Base-by-base conservation (phyloP, 1,140 invertebrate species). In the Brachionus manjavacas region DNA sequence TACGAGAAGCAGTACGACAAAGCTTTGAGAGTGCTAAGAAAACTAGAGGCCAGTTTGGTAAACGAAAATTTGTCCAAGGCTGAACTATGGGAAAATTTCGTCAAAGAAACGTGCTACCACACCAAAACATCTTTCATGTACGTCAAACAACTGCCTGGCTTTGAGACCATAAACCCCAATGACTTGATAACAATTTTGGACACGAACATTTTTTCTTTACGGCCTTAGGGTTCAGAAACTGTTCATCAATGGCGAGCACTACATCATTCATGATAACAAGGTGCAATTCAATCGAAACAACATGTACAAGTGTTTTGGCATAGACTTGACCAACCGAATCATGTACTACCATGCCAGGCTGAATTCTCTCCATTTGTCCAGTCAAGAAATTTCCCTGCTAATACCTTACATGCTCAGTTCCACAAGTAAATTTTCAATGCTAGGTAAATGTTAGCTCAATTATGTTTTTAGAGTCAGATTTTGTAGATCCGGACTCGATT, bases 221-320 rank as follows among this genome's bases (percentile, higher is more conserved):
- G 72, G 72, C 12, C 43, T 76, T 12, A 46, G 43, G 49, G 11
- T 46, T 0, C 20, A 46, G 2, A 76, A 52, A 25, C n/a, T 76
- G 16, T 76, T 76, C 20, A 76, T 76, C 9, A 49, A 76, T 76
- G 72, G 72, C n/a, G 72, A 76, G 31, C 43, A 49, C 16, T 76
- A 49, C 41, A 20, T 76, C 1, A 76, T 76, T 12, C 72, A 76
- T 49, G 41, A 43, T 4, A 76, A 49, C 23, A 28, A 28, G 52
- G 39, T 49, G 12, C 72, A 76, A 49, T 76, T 76, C 20, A 76
- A 76, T 76, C 20, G 72, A 20, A 76, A 46, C 25, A 76, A 76
- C 12, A 76, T 76, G 72, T 76, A 76, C 25, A 46, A 76, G 25
- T 25, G 41, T 12, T 20, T 76, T 3, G 72, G 72, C 11, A 76